Evolutionary conservation across 23 tunicate species (phyloP).

Genomic region (Ascidia mentula): DNA sequence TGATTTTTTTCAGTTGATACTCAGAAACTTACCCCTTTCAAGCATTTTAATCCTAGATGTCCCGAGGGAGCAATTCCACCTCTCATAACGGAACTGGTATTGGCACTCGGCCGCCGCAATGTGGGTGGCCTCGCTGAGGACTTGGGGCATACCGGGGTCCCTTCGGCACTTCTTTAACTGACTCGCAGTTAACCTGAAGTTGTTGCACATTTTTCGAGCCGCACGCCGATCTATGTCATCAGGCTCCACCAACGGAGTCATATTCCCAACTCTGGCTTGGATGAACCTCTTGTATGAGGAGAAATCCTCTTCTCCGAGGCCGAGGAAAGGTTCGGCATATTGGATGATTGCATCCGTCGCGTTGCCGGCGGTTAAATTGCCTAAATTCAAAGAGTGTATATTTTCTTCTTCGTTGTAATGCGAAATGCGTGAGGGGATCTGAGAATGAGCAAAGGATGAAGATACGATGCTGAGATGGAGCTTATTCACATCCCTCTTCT

Average conservation of each 20-base stretch:
- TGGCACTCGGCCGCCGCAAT: slow-evolving; percentile 84
- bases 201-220: slow-evolving; percentile 69
- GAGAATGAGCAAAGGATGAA: slow-evolving; percentile 13
- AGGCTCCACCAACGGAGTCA: slow-evolving; percentile 37
- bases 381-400: background rate
- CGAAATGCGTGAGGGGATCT: slow-evolving; percentile 20
- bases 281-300: slow-evolving; percentile 23
- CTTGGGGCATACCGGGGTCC: slow-evolving; percentile 90
- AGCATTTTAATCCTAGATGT: slow-evolving; percentile 65
- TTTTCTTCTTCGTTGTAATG: background rate
- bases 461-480: slow-evolving; percentile 17
- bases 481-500: slow-evolving; percentile 28
- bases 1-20: too few species aligned
- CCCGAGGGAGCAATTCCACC: slow-evolving; percentile 87
- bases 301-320: slow-evolving; percentile 12
- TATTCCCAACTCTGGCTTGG: slow-evolving; percentile 1
- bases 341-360: background rate
- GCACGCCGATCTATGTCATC: slow-evolving; percentile 46
- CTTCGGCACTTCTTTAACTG: slow-evolving; percentile 65
- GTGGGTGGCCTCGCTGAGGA: slow-evolving; percentile 72
- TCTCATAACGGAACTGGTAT: slow-evolving; percentile 76
- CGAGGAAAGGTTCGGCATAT: slow-evolving; percentile 10
- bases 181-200: slow-evolving; percentile 41
- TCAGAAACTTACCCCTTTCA: slow-evolving; percentile 66
- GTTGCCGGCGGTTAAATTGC: background rate